phyloP scores from a whole-genome alignment of 2,797 vertebrate genomes.

The Bufotes viridis region DNA sequence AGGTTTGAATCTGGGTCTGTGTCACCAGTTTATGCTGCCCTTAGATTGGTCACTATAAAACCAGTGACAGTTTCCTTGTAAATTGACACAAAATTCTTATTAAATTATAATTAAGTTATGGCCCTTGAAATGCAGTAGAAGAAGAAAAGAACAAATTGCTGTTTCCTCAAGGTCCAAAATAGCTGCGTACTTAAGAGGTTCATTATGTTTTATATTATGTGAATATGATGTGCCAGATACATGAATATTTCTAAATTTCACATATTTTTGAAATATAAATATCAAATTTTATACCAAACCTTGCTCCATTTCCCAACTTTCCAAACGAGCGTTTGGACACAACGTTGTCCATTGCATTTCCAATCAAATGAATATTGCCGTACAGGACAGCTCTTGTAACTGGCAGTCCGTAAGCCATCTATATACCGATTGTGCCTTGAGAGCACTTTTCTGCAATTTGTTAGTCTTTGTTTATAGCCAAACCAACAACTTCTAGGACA shows the following conservation, averaged over 20 bases:
- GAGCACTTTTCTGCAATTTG: constrained; percentile 77
- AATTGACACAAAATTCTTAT: too few species aligned
- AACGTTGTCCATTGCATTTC: constrained; percentile 79
- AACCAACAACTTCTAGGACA: constrained; percentile 85
- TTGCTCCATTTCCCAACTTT: constrained; percentile 87
- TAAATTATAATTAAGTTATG: too few species aligned
- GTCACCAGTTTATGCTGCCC: too few species aligned
- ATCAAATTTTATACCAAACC: constrained; percentile 70
- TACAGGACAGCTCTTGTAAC: constrained; percentile 75
- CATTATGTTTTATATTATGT: background rate
- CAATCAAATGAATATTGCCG: constrained; percentile 71
- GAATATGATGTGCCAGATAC: background rate
- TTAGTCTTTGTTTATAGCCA: constrained; percentile 78
- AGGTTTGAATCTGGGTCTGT: too few species aligned
- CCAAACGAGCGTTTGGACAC: constrained; percentile 80
- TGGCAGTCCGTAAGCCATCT: constrained; percentile 66
- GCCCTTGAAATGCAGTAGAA: too few species aligned
- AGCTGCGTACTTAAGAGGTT: too few species aligned
- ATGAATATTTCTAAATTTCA: background rate
- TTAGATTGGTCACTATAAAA: too few species aligned
- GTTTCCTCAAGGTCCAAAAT: too few species aligned
- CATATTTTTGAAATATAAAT: background rate
- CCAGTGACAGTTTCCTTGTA: too few species aligned
- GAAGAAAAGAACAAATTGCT: too few species aligned
- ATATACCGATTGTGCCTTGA: constrained; percentile 66